These are phyloP conservation scores for Phoebastria nigripes DNA, from an alignment of 2,797 vertebrate genomes.

Conservation along the genomic window DNA sequence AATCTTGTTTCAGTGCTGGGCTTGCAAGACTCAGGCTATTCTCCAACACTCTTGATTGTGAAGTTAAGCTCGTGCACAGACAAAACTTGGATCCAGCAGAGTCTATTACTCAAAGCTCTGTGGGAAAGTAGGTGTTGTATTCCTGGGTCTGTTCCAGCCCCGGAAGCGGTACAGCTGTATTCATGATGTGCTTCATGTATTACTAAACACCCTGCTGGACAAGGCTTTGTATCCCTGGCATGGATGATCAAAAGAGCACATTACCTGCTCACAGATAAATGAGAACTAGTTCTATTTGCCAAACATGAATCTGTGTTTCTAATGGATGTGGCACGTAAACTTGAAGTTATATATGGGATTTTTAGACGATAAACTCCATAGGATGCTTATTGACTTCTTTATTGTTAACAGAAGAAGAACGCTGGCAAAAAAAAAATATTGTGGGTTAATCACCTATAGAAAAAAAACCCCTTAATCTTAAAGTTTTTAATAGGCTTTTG, in stretches of 20 bases:
- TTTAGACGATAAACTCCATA: background rate
- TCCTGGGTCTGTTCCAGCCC: background rate
- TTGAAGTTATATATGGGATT: background rate
- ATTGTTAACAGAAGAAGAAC: background rate
- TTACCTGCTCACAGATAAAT: background rate
- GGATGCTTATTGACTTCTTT: background rate
- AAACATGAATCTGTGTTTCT: background rate
- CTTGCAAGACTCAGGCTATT: background rate
- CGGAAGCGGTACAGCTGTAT: background rate
- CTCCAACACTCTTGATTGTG: background rate
- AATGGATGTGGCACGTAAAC: background rate
- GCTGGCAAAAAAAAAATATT: background rate
- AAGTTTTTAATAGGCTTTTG: background rate
- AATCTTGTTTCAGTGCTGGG: background rate
- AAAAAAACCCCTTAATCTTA: background rate
- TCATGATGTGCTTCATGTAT: background rate
- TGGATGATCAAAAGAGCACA: background rate
- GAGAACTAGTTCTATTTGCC: background rate
- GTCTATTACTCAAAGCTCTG: background rate
- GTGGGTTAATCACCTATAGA: background rate
- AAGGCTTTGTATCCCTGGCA: background rate
- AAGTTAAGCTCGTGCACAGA: background rate
- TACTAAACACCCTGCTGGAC: background rate
- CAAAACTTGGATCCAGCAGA: background rate
- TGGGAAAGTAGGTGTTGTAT: background rate